Percentiles rank a stretch among this genome's conserved stretches.
These are phyloP conservation scores for Catocala fraxini DNA, from an alignment of 2,888 invertebrate species.

Conservation along the genomic window DNA sequence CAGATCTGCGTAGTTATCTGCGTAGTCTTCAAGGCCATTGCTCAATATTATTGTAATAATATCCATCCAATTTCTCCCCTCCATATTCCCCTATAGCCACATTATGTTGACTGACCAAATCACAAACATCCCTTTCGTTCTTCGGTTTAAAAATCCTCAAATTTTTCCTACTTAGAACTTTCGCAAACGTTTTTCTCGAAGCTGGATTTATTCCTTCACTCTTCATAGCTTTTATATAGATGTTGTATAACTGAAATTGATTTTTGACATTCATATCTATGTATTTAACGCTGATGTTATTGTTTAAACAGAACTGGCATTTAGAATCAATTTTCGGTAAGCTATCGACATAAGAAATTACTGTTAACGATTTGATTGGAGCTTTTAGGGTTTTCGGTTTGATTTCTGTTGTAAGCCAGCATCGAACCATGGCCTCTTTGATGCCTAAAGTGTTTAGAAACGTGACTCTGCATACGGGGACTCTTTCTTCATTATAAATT, in stretches of 20 bases:
- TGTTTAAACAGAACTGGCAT: slow-evolving; percentile 60
- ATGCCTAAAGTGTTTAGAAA: slow-evolving; percentile 73
- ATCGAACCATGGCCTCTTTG: slow-evolving; percentile 72
- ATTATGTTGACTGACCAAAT: slow-evolving; percentile 62
- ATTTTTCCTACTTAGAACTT: slow-evolving; percentile 62
- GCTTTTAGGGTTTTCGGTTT: slow-evolving; percentile 54
- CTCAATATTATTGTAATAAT: slow-evolving; percentile 26
- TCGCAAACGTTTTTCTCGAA: slow-evolving; percentile 72
- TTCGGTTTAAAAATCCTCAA: slow-evolving; percentile 71
- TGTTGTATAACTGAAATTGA: slow-evolving; percentile 64
- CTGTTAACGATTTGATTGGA: slow-evolving; percentile 64
- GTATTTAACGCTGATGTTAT: slow-evolving; percentile 52
- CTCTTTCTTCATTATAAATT: slow-evolving; percentile 45
- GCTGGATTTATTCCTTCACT: slow-evolving; percentile 52
- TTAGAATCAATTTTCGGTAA: slow-evolving; percentile 63
- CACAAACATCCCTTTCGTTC: slow-evolving; percentile 65
- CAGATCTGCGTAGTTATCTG: no score
- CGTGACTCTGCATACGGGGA: slow-evolving; percentile 66
- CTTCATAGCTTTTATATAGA: slow-evolving; percentile 64
- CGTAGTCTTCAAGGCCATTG: slow-evolving; percentile 29
- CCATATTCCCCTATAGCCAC: slow-evolving; percentile 5
- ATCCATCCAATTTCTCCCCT: slow-evolving; percentile 14
- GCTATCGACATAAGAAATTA: slow-evolving; percentile 63
- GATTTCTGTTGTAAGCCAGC: slow-evolving; percentile 59
- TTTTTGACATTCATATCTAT: slow-evolving; percentile 66